Evolutionary conservation across 2,113 vertebrate genomes (phyloP), one percentile per base, ranked within the genome.

Genomic region (Tachysurus vachellii): DNA sequence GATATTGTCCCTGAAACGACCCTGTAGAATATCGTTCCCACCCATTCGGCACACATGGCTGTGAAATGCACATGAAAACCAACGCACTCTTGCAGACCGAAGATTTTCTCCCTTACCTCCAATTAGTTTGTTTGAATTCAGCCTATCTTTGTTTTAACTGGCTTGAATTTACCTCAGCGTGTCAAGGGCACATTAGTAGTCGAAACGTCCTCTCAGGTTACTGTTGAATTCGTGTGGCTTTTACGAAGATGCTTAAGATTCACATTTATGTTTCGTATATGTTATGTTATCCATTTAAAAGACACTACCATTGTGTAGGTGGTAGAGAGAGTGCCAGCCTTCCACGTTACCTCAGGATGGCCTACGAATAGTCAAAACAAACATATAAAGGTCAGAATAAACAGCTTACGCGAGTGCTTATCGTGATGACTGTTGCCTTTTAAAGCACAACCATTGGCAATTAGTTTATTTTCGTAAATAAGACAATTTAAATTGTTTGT

Each of bases 321-420:
- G 56, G 73, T 64, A 70, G 54, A 36, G 44, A 17, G 4, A 3
- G n/a, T 80, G 85, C 85, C 85, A 86, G 81, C 13, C 16, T 13
- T 50, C 50, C 80, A 86, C 56, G n/a, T 82, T 64, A 44, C 70
- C 70, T 59, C 61, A 36, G 36, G 17, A 57, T 53, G 59, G 23
- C 50, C 61, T 77, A 54, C 7, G 56, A 64, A 26, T 80, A 84
- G 54, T 71, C 73, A 62, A 80, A 84, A 86, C 31, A 68, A 85
- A 14, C 19, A 75, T 71, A 1, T 19, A 75, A 6, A 47, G 1
- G 19, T 75, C 42, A 8, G 42, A 36, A 73, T 44, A 73, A 73
- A 36, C 71, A 50, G 42, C 44, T 50, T 75, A 42, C 16, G 0
- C 10, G 68, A 21, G 17, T 21, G 68, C 12, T 3, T 6, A 70